Evolutionary conservation across 2,888 invertebrate genomes (phyloP).

Genomic region (Caenorhabditis sp.): DNA sequence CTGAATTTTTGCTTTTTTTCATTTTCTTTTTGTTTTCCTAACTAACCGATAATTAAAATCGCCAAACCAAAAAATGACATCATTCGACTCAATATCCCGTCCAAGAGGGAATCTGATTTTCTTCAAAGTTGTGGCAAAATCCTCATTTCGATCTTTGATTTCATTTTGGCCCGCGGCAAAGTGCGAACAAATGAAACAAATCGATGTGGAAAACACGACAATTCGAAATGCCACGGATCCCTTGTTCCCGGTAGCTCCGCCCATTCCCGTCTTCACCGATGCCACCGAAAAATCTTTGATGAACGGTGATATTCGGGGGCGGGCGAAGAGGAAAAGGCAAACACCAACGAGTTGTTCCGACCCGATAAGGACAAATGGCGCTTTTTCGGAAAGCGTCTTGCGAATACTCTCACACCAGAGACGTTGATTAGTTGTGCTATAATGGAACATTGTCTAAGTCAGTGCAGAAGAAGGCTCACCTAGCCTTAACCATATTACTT

Average conservation of each 20-base stretch:
- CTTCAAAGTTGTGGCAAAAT: slow-evolving; percentile 91
- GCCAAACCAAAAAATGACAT: slow-evolving; percentile 98
- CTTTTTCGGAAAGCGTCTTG: slow-evolving; percentile 74
- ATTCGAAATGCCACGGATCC: slow-evolving; percentile 74
- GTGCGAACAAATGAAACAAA: slow-evolving; percentile 98
- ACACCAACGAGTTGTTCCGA: slow-evolving; percentile 79
- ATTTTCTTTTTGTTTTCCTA: neutral
- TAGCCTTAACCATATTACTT: slow-evolving; percentile 94
- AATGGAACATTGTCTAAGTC: slow-evolving; percentile 17
- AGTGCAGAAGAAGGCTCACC: too few species aligned
- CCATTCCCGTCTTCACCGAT: slow-evolving; percentile 92
- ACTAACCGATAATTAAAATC: slow-evolving; percentile 90
- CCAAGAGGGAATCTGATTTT: slow-evolving; percentile 76
- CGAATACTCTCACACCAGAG: slow-evolving; percentile 94
- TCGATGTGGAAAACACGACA: slow-evolving; percentile 87
- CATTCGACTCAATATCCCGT: slow-evolving; percentile 83
- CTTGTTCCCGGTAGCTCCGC: slow-evolving; percentile 96
- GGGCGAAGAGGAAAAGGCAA: slow-evolving; percentile 90
- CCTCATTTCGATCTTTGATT: slow-evolving; percentile 87
- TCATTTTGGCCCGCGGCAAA: slow-evolving; percentile 98
- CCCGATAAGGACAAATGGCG: slow-evolving; percentile 56
- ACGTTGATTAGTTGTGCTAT: slow-evolving; percentile 86
- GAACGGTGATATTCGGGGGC: slow-evolving; percentile 86
- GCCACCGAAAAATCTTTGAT: slow-evolving; percentile 75
- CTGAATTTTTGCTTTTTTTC: slow-evolving; percentile 1